Conservation (phyloP, 2,888 invertebrate genomes). For the Linyphia triangularis region DNA sequence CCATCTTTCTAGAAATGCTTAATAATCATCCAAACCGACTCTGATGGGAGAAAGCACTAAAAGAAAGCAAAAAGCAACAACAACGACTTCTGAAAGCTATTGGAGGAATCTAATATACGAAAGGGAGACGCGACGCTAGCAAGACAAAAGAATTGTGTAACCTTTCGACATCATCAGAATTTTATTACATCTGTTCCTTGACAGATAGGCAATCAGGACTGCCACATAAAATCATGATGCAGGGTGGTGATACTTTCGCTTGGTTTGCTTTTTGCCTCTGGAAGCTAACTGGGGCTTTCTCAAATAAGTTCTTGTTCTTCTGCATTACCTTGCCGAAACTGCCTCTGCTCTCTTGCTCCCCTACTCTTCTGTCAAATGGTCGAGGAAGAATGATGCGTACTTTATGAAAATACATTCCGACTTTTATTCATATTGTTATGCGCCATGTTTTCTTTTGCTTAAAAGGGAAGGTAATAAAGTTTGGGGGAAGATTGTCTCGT, state of each 20-base stretch:
- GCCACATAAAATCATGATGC: constrained; percentile 55
- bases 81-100: constrained; percentile 10
- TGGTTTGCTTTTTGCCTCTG: constrained; percentile 13
- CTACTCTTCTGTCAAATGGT: constrained; percentile 1
- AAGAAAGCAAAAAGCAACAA: not conserved
- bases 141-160: constrained; percentile 51
- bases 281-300: too few relatives aligned
- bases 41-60: not conserved
- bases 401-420: constrained; percentile 43
- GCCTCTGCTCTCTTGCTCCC: not conserved
- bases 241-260: constrained; percentile 44
- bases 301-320: not conserved
- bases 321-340: not conserved
- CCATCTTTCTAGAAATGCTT: not conserved
- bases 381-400: constrained; percentile 18
- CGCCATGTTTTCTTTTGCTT: constrained; percentile 7
- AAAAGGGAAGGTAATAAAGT: constrained; percentile 14
- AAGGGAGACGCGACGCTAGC: not conserved
- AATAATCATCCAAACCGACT: constrained; percentile 21
- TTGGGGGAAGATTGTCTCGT: constrained; percentile 11
- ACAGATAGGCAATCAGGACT: constrained; percentile 44
- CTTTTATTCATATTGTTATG: constrained; percentile 43
- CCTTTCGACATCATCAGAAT: constrained; percentile 66
- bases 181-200: constrained; percentile 62
- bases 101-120: constrained; percentile 43